Evolutionary conservation across 2,888 invertebrate species (phyloP), one percentile per base, ranked within the genome.

Genomic region (Eledona agricola): DNA sequence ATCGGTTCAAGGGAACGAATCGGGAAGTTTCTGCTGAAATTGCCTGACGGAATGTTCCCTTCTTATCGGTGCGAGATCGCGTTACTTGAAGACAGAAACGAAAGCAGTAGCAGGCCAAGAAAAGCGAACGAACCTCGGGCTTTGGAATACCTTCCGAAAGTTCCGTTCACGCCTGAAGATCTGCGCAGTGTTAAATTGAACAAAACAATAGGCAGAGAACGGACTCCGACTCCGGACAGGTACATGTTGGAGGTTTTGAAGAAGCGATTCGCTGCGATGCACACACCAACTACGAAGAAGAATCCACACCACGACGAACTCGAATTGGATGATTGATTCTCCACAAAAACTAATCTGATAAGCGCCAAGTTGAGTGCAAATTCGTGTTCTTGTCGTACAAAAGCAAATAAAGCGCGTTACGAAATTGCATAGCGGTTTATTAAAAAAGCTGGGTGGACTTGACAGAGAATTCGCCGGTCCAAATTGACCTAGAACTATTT

Each of bases 21-120:
- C n/a, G 55, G 60, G 1, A 62, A 62, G 22, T 22, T 60, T 11
- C 26, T 65, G 19, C 12, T 62, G 4, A 59, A 57, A 12, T 29
- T 65, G 4, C 65, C 65, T 1, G 23, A 35, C 2, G 28, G 29
- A 3, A 52, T 63, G 10, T 65, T 65, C 26, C 63, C 63, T 1
- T 31, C 23, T 1, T 63, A 62, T 19, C 54, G 65, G 2, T 42
- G 29, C 26, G 15, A 4, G 9, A 29, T 42, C 13, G 20, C n/a
- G 20, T 5, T 19, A 4, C 4, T 19, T 19, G 4, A 19, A 19
- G 20, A 19, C 20, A 19, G 20, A n/a, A 19, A 19, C n/a, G 20
- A 19, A 19, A 19, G 20, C 20, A 19, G n/a, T 19, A 5, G 20
- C n/a, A 19, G 4, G 4, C 20, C n/a, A n/a, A n/a, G n/a, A n/a